phyloP scores from a whole-genome alignment of 2,797 vertebrate genomes.

The Sebastes hopkinsi region DNA sequence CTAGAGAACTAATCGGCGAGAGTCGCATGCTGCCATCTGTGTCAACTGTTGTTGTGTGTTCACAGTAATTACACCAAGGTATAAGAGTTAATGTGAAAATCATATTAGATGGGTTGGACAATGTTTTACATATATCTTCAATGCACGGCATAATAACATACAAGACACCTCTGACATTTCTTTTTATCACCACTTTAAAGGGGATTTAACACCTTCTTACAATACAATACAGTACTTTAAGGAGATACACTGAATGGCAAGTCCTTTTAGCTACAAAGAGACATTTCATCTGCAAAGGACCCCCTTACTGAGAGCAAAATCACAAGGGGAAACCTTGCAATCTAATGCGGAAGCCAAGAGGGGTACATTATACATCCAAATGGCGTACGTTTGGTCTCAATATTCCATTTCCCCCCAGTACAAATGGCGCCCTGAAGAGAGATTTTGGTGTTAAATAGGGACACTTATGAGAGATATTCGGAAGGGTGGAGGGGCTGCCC shows the following conservation, averaged over 20 bases:
- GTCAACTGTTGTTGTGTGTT: slow-evolving; percentile 15
- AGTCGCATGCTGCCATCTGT: slow-evolving; percentile 1
- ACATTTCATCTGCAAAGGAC: slow-evolving; percentile 18
- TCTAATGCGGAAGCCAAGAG: neutral
- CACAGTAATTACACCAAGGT: slow-evolving; percentile 26
- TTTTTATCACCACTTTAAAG: neutral
- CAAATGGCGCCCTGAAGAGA: slow-evolving; percentile 23
- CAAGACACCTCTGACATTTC: neutral
- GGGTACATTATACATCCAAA: slow-evolving; percentile 33
- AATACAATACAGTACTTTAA: neutral
- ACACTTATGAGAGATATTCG: slow-evolving; percentile 20
- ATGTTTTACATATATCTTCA: neutral
- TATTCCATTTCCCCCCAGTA: neutral
- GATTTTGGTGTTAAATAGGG: slow-evolving; percentile 8
- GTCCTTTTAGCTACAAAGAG: slow-evolving; percentile 18
- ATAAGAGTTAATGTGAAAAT: slow-evolving; percentile 3
- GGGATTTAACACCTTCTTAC: neutral
- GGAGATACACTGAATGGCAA: neutral
- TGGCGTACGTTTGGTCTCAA: slow-evolving; percentile 8
- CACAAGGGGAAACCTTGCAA: slow-evolving; percentile 6
- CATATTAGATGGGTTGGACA: neutral
- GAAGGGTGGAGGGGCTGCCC: neutral
- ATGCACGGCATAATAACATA: neutral
- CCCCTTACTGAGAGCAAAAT: neutral
- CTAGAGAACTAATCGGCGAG: slow-evolving; percentile 18